Percentiles rank a stretch among this genome's conserved stretches.
Conservation (phyloP, 2,888 invertebrate genomes). For the Tribolium freemani region DNA sequence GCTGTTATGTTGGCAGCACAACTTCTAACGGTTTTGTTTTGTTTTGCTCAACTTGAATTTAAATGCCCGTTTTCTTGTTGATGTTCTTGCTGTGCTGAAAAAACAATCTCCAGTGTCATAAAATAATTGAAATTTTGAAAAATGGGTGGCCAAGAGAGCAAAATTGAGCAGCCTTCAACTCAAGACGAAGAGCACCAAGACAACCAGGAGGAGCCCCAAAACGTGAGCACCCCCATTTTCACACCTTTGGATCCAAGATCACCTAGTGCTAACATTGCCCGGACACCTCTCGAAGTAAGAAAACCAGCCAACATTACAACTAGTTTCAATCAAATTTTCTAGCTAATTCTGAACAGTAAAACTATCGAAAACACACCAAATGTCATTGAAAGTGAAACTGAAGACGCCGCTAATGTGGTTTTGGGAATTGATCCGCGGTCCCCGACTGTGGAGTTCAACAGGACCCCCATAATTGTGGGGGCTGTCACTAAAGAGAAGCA, state of each 20-base stretch:
- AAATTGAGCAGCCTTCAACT: conserved; percentile 45
- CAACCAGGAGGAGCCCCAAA: neutral
- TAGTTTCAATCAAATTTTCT: conserved; percentile 23
- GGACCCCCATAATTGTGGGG: conserved; percentile 71
- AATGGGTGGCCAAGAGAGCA: conserved; percentile 56
- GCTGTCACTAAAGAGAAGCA: conserved; percentile 45
- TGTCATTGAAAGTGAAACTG: conserved; percentile 19
- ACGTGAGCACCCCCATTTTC: conserved; percentile 52
- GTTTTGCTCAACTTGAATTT: neutral
- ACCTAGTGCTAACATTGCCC: conserved; percentile 72
- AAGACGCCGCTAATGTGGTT: conserved; percentile 22
- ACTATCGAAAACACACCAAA: conserved; percentile 44
- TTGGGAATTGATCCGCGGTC: conserved; percentile 70
- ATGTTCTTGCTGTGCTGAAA: neutral
- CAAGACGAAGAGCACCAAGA: conserved; percentile 15
- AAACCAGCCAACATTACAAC: neutral
- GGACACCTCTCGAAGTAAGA: conserved; percentile 74
- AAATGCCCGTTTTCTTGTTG: neutral
- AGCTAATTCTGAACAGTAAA: conserved; percentile 44
- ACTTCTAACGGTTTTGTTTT: conserved; percentile 36
- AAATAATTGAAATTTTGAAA: neutral
- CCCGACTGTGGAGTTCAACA: conserved; percentile 72
- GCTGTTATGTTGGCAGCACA: neutral
- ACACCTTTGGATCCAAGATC: conserved; percentile 71
- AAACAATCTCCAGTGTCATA: neutral